Conservation (phyloP, 2,888 invertebrate species). For the Teleogryllus oceanicus region DNA sequence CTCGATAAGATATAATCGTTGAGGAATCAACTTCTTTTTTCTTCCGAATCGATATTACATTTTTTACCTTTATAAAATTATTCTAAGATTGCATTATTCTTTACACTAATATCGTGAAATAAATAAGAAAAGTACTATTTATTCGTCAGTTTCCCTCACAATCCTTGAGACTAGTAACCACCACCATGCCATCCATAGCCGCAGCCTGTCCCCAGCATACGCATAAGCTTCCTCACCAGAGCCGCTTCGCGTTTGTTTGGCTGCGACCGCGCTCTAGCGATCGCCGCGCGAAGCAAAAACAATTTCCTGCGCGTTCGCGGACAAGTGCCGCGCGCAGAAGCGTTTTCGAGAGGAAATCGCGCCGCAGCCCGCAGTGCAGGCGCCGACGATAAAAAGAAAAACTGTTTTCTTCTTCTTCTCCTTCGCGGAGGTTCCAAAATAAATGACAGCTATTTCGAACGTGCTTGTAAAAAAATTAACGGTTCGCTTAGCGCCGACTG, state of each 20-base stretch:
- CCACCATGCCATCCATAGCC: too few relatives aligned
- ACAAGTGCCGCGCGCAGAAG: not conserved
- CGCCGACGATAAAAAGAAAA: slow-evolving; percentile 2
- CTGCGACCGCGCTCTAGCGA: not conserved
- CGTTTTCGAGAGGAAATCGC: not conserved
- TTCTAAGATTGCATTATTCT: too few relatives aligned
- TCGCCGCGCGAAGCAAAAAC: not conserved
- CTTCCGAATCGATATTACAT: too few relatives aligned
- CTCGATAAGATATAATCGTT: too few relatives aligned
- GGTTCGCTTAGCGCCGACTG: not conserved
- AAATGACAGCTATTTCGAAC: slow-evolving; percentile 8
- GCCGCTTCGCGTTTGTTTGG: not conserved
- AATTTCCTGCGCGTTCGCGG: not conserved
- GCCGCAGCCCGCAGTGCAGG: not conserved
- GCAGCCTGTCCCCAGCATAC: not conserved
- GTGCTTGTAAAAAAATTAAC: not conserved
- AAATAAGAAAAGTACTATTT: too few relatives aligned
- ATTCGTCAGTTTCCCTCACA: too few relatives aligned
- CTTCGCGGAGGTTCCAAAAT: not conserved
- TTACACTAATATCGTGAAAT: too few relatives aligned
- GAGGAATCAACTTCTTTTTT: too few relatives aligned
- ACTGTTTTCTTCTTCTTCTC: not conserved
- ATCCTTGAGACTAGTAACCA: too few relatives aligned
- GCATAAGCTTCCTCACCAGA: not conserved
- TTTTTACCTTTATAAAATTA: too few relatives aligned